These are phyloP conservation scores for Acanthaster planci DNA, from an alignment of 35 echinoderm and acorn worm genomes.

Conservation along the genomic window DNA sequence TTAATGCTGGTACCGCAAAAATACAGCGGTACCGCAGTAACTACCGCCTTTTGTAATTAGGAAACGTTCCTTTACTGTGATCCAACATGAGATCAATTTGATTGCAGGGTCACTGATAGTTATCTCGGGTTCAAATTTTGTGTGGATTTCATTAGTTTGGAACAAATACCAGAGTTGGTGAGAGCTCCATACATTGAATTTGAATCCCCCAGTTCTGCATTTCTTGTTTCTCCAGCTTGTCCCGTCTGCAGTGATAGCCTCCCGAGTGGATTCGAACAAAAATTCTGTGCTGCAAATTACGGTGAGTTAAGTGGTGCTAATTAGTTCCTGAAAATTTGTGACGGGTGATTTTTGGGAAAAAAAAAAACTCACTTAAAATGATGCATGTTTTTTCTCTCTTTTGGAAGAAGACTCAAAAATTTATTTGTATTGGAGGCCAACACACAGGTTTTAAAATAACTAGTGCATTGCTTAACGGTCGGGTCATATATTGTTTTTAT, in stretches of 20 bases:
- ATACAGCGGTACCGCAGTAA: too few relatives aligned
- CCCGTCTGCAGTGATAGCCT: background rate
- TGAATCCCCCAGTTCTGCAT: background rate
- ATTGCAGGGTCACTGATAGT: too few relatives aligned
- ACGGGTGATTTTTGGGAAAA: background rate
- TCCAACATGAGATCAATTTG: background rate
- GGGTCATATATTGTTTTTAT: background rate
- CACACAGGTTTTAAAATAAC: background rate
- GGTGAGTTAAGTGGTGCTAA: background rate
- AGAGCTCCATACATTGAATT: too few relatives aligned
- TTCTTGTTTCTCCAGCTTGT: background rate
- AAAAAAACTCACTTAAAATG: background rate
- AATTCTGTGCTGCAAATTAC: background rate
- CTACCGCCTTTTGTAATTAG: too few relatives aligned
- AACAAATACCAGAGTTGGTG: too few relatives aligned
- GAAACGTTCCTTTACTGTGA: background rate
- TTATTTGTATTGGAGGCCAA: background rate
- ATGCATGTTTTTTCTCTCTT: background rate
- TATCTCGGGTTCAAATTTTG: too few relatives aligned
- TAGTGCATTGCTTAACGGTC: background rate
- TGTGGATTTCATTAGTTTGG: too few relatives aligned
- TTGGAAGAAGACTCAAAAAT: background rate
- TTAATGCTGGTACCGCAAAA: too few relatives aligned
- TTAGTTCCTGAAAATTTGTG: background rate
- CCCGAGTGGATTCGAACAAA: background rate